A percentile compares a stretch with the other conserved stretches of the same genome.
phyloP scores from a whole-genome alignment of 2,113 vertebrate species.

The Struthio camelus region DNA sequence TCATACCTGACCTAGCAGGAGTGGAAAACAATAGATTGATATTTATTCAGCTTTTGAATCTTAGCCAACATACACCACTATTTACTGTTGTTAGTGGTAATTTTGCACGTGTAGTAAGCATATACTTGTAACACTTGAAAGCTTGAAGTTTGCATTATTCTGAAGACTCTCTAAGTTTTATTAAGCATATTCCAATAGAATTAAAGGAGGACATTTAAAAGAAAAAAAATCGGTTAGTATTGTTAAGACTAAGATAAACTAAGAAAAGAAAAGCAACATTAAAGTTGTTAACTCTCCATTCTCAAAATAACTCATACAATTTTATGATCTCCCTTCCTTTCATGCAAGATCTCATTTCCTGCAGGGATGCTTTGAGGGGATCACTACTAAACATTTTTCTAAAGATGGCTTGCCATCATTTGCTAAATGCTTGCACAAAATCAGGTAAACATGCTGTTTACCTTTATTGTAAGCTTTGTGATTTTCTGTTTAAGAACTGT shows the following conservation, averaged over 20 bases:
- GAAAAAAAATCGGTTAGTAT: neutral
- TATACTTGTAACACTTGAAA: neutral
- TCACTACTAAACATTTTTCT: neutral
- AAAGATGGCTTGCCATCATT: neutral
- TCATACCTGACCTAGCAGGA: neutral
- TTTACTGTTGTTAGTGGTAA: neutral
- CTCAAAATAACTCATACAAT: neutral
- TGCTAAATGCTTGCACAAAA: conserved; percentile 8
- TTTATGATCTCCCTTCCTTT: neutral
- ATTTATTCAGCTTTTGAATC: neutral
- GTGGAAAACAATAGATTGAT: neutral
- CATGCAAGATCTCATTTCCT: neutral
- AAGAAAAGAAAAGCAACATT: neutral
- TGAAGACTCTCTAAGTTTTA: neutral
- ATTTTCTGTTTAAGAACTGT: neutral
- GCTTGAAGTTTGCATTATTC: neutral
- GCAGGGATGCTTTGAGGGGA: neutral
- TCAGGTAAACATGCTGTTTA: neutral
- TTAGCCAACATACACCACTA: neutral
- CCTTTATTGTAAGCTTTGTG: neutral
- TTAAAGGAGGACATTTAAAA: fast-evolving
- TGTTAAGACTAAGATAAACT: neutral
- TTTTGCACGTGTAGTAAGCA: neutral
- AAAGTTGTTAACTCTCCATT: neutral
- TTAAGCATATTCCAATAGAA: fast-evolving